phyloP scores from a whole-genome alignment of 1,140 invertebrate species.

The Holcopasites calliopsidis region DNA sequence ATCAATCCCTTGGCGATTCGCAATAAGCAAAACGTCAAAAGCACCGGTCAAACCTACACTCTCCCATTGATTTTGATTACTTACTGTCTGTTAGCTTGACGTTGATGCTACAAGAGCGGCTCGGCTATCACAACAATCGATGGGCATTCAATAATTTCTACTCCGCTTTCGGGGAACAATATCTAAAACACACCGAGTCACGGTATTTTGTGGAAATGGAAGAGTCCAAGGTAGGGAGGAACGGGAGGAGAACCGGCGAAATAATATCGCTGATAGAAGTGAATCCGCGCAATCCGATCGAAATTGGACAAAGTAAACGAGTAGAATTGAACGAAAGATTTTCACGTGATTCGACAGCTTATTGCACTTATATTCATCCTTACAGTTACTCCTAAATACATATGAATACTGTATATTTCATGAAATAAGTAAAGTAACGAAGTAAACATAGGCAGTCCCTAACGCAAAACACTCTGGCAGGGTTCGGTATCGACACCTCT shows the following conservation, averaged over 20 bases:
- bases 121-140: constrained; percentile 21
- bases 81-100: not conserved
- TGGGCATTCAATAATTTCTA: constrained; percentile 42
- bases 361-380: not conserved
- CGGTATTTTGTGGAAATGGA: constrained; percentile 54
- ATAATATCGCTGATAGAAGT: constrained; percentile 62
- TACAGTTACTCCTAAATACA: not conserved
- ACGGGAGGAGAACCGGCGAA: constrained; percentile 53
- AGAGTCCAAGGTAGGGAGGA: constrained; percentile 35
- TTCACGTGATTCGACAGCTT: constrained; percentile 23
- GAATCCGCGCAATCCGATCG: constrained; percentile 47
- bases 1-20: not conserved
- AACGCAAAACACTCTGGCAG: too few relatives aligned
- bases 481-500: not conserved
- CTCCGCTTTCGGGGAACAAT: constrained; percentile 48
- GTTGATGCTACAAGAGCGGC: not conserved
- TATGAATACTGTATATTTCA: not conserved
- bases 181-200: constrained; percentile 56
- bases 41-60: not conserved
- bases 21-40: not conserved
- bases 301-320: constrained; percentile 55
- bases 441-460: too few relatives aligned
- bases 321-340: constrained; percentile 36
- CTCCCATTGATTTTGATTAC: constrained; percentile 13
- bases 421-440: not conserved